These are phyloP conservation scores for Lacerta agilis DNA, from an alignment of 2,797 vertebrate genomes.

Conservation along the genomic window DNA sequence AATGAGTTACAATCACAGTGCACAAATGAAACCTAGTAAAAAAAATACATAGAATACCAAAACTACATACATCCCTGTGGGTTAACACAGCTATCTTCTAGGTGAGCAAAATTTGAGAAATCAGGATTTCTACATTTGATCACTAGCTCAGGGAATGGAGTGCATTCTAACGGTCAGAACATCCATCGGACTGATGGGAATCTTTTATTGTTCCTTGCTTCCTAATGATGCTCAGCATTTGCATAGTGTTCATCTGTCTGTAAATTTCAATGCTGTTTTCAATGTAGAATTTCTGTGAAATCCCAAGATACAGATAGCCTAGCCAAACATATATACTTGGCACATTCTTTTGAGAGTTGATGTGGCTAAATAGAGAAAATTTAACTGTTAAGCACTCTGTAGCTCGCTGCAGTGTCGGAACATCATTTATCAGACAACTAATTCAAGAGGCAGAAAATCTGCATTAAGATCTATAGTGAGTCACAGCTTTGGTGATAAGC, in stretches of 20 bases:
- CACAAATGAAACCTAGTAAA: background rate
- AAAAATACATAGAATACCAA: background rate
- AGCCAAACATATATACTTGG: background rate
- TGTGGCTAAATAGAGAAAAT: background rate
- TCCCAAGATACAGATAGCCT: conserved; percentile 30
- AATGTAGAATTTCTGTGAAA: background rate
- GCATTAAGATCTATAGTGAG: background rate
- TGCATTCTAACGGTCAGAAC: background rate
- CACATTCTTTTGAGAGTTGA: conserved; percentile 21
- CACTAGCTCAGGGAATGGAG: background rate
- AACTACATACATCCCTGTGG: background rate
- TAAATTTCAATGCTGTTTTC: conserved; percentile 29
- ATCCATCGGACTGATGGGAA: background rate
- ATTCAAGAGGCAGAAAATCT: background rate
- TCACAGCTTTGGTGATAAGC: background rate
- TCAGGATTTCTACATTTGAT: background rate
- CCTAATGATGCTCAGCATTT: conserved; percentile 25
- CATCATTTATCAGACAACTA: background rate
- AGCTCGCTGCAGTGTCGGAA: background rate
- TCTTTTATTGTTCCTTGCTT: conserved; percentile 25
- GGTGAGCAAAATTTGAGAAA: conserved; percentile 9
- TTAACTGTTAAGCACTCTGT: background rate
- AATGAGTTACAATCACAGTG: background rate
- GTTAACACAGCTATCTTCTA: background rate
- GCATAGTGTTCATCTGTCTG: conserved; percentile 4